phyloP scores from a whole-genome alignment of 2,113 vertebrate genomes.

The Hyaena hyaena region DNA sequence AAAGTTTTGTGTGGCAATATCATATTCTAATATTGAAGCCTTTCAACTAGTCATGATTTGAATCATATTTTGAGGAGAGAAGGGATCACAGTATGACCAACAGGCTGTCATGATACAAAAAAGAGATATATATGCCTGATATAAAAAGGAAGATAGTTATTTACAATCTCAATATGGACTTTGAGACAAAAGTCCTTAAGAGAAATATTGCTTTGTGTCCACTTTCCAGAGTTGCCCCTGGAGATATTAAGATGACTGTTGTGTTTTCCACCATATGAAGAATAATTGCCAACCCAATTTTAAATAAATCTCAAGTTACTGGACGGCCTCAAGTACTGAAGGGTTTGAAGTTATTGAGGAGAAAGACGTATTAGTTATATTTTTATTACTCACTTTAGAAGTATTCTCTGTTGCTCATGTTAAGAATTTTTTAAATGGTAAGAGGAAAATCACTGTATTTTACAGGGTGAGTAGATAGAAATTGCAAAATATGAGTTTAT shows the following conservation, averaged over 20 bases:
- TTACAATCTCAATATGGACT: not conserved
- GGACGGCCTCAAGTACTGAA: not conserved
- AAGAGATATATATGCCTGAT: not conserved
- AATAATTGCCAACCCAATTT: not conserved
- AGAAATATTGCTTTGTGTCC: not conserved
- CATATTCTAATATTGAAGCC: not conserved
- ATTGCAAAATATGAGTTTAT: not conserved
- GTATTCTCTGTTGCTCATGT: not conserved
- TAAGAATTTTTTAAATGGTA: not conserved
- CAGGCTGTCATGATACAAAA: not conserved
- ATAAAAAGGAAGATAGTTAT: not conserved
- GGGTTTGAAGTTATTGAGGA: not conserved
- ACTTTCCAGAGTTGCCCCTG: not conserved
- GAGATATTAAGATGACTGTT: not conserved
- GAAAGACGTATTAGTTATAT: not conserved
- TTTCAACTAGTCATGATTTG: not conserved
- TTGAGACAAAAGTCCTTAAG: not conserved
- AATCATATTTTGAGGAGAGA: not conserved
- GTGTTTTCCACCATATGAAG: not conserved
- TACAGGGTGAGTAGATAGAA: not conserved
- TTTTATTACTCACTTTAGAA: not conserved
- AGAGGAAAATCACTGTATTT: not conserved
- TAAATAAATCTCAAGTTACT: conserved; percentile 27
- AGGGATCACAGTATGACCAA: not conserved
- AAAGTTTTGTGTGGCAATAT: not conserved